These are phyloP conservation scores for Microcebus tavaratra DNA, from an alignment of 2,113 vertebrate species.

Conservation along the genomic window DNA sequence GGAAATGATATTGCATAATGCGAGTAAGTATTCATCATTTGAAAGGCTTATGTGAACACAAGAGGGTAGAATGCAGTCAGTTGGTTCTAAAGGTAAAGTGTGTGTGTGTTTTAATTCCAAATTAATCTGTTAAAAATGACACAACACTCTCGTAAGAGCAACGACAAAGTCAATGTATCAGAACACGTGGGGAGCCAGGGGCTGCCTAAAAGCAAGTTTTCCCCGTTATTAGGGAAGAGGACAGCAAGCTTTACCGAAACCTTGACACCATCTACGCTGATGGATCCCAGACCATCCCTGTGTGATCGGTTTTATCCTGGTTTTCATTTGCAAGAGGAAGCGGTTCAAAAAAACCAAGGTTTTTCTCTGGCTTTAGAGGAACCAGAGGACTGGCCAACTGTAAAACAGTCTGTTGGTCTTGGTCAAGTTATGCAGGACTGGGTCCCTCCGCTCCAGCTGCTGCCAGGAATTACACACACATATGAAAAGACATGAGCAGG, in stretches of 20 bases:
- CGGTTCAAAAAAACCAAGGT: constrained; percentile 40
- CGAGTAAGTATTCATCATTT: not conserved
- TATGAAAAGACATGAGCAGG: not conserved
- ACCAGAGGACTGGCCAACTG: not conserved
- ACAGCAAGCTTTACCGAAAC: constrained; percentile 43
- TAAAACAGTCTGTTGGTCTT: constrained; percentile 24
- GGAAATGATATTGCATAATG: not conserved
- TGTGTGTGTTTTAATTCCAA: not conserved
- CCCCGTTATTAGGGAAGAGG: constrained; percentile 32
- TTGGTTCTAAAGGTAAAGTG: constrained; percentile 27
- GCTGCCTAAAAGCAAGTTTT: constrained; percentile 23
- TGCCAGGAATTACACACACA: constrained; percentile 18
- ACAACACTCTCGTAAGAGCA: not conserved
- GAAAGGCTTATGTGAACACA: constrained; percentile 62
- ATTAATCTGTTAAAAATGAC: constrained; percentile 44
- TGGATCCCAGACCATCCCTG: constrained; percentile 43
- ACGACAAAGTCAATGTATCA: not conserved
- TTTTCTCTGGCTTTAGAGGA: constrained; percentile 43
- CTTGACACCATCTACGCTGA: constrained; percentile 60
- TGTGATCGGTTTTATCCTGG: not conserved
- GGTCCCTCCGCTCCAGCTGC: not conserved
- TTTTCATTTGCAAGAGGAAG: constrained; percentile 58
- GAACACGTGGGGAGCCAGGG: constrained; percentile 23
- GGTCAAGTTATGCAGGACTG: not conserved
- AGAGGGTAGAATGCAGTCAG: not conserved